phyloP scores from a whole-genome alignment of 2,113 vertebrate species.

The Lethenteron camtschaticum region DNA sequence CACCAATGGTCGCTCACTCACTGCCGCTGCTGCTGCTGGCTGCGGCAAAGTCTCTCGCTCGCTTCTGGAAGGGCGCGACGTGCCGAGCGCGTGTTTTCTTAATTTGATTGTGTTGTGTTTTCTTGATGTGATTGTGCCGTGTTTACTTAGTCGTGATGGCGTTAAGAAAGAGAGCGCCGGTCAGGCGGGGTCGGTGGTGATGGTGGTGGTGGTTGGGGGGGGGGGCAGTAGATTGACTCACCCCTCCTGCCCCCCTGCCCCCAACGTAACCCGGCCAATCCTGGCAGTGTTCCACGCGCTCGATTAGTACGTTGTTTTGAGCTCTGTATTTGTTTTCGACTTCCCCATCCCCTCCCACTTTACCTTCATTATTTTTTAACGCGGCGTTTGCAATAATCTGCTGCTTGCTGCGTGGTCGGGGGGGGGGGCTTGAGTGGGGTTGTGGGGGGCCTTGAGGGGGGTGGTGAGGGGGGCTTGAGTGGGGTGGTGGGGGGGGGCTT shows the following conservation, averaged over 20 bases:
- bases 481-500: not conserved
- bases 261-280: not conserved
- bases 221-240: not conserved
- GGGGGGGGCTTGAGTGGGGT: not conserved
- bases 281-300: not conserved
- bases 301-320: not conserved
- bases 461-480: not conserved
- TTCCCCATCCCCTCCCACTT: not conserved
- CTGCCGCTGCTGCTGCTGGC: conserved; percentile 14
- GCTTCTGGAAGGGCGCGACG: conserved; percentile 34
- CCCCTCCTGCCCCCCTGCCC: not conserved
- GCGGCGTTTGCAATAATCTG: not conserved
- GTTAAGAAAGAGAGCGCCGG: not conserved
- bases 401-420: not conserved
- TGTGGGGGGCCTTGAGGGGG: not conserved
- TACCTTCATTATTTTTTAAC: not conserved
- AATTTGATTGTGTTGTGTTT: conserved; percentile 27
- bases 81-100: conserved; percentile 24
- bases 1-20: no score
- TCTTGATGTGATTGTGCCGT: conserved; percentile 23
- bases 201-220: not conserved
- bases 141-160: conserved; percentile 25
- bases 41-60: conserved; percentile 21
- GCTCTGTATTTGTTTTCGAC: not conserved
- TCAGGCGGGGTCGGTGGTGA: not conserved